Base-by-base conservation (phyloP, 2,888 invertebrate genomes). In the Leptogaster cylindrica region DNA sequence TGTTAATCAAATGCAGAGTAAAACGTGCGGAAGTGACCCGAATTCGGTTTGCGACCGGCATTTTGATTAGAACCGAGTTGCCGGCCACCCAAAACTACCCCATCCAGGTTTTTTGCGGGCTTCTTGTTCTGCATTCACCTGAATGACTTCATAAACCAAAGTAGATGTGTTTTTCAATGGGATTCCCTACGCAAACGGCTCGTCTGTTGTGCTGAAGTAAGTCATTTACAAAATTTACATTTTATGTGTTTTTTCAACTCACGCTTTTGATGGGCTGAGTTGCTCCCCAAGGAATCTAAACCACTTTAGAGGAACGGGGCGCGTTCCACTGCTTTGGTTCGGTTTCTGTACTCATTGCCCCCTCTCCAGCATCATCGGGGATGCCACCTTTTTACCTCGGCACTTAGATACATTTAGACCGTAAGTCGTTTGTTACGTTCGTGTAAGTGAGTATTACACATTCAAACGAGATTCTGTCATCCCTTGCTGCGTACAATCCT, bases 181-280 rank as follows among this genome's bases (percentile, higher is more conserved):
- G 14, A n/a, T 33, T 27, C 33, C 48, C 48, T 46, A 20, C 28
- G 41, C 63, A 39, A 64, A 64, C 46, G 46, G 64, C 33, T 48
- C 64, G 46, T 64, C 48, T 48, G 64, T 64, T 64, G 33, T 64
- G 48, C 16, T 50, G 41, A 39, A 65, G 51, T 65, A 65, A 65
- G 65, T 65, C 51, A 65, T 65, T 65, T 51, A 65, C 51, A 65
- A 65, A 65, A 65, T 65, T 65, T 65, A 65, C 51, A 51, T 65
- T 65, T 65, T 65, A 50, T 51, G 65, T 50, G 39, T 51, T 51
- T 65, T 50, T 50, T 65, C 39, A 65, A 50, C 50, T 65, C 65
- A 41, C 46, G 48, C 31, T 64, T 44, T 48, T 36, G 65, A 65
- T 65, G 65, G 65, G 39, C 50, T 50, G 39, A 50, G 65, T 65